A percentile compares a stretch with the other conserved stretches of the same genome.
Conservation (phyloP, 1,140 invertebrate species). For the Drosophila kurseongensis region DNA sequence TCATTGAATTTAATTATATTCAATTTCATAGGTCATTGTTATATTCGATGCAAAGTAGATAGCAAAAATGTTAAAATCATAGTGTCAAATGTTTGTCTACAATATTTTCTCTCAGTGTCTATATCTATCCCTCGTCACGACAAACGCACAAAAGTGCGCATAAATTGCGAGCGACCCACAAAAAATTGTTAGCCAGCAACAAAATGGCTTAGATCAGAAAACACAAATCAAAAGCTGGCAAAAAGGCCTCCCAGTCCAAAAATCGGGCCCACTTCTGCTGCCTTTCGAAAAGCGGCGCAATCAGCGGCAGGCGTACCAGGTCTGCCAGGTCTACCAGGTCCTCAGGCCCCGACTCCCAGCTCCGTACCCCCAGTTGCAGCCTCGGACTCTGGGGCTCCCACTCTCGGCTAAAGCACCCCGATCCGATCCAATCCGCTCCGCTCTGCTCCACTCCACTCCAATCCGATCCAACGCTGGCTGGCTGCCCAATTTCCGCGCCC, state of each 20-base stretch:
- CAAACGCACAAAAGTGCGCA: slow-evolving; percentile 51
- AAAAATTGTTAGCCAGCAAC: slow-evolving; percentile 28
- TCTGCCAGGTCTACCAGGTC: slow-evolving; percentile 14
- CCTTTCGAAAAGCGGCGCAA: slow-evolving; percentile 36
- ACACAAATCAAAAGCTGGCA: slow-evolving; percentile 33
- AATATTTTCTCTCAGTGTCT: neutral
- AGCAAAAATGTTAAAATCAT: neutral
- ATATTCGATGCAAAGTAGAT: too few relatives aligned
- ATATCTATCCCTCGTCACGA: slow-evolving; percentile 35
- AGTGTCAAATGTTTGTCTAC: neutral
- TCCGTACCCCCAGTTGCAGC: neutral
- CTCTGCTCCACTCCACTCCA: slow-evolving; percentile 2
- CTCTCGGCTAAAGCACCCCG: slow-evolving; percentile 6
- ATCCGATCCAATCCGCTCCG: slow-evolving; percentile 23
- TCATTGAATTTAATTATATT: too few relatives aligned
- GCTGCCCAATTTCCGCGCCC: slow-evolving; percentile 74
- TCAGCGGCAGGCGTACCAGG: slow-evolving; percentile 1
- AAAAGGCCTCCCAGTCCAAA: slow-evolving; percentile 28
- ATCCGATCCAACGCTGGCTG: slow-evolving; percentile 15
- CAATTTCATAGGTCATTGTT: too few relatives aligned
- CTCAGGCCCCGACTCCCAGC: neutral
- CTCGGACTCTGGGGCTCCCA: slow-evolving; percentile 8
- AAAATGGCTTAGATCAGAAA: slow-evolving; percentile 40
- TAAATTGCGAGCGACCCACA: slow-evolving; percentile 42
- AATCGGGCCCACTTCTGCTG: slow-evolving; percentile 15